Conservation (phyloP, 2,888 invertebrate species). For the Anarsia innoxiella region DNA sequence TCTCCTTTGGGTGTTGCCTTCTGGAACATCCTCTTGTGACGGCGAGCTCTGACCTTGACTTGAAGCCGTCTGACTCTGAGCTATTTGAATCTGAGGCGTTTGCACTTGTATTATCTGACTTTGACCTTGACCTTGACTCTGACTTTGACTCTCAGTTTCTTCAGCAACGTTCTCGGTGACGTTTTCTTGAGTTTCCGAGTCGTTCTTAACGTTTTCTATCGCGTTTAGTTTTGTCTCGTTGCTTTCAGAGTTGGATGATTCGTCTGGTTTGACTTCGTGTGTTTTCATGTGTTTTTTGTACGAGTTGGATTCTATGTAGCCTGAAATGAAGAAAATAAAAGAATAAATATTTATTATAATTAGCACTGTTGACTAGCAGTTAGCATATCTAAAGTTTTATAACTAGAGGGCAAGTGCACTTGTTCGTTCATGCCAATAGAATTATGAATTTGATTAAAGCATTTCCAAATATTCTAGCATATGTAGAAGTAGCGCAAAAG, state of each 20-base stretch:
- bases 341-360: no score
- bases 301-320: constrained; percentile 53
- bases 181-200: constrained; percentile 3
- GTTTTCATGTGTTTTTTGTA: constrained; percentile 64
- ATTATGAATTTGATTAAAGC: no score
- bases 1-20: constrained; percentile 32
- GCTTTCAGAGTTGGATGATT: constrained; percentile 30
- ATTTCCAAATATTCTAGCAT: no score
- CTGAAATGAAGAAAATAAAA: no score
- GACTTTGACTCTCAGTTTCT: constrained; percentile 1
- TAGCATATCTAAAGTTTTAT: no score
- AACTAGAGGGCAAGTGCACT: no score
- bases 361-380: no score
- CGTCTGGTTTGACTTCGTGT: constrained; percentile 43
- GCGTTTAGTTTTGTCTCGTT: constrained; percentile 6
- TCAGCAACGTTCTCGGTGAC: constrained; percentile 10
- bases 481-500: no score
- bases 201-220: neutral
- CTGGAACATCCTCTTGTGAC: neutral
- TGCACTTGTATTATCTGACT: constrained; percentile 7
- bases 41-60: constrained; percentile 14
- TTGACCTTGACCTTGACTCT: constrained; percentile 1
- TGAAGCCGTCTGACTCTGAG: constrained; percentile 3
- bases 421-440: no score
- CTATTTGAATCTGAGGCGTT: constrained; percentile 1